A percentile compares a stretch with the other conserved stretches of the same genome.
phyloP scores from a whole-genome alignment of 2,888 invertebrate species.

The Halocaridina rubra region DNA sequence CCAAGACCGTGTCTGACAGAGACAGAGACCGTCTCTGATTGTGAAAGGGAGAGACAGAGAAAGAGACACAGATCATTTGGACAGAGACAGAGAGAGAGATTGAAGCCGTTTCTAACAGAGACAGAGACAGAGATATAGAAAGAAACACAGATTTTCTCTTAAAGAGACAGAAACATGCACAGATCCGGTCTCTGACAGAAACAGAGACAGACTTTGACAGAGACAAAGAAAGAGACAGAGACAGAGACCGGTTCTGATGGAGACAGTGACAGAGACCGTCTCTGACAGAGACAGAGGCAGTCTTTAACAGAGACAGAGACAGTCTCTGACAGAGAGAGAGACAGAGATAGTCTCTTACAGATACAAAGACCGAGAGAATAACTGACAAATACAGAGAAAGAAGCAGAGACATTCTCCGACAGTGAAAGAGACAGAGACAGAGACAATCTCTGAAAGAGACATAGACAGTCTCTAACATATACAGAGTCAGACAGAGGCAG shows the following conservation, averaged over 20 bases:
- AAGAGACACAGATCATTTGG: background rate
- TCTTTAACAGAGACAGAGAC: too few relatives aligned
- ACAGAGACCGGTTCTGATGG: too few relatives aligned
- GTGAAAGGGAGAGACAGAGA: background rate
- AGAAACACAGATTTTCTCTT: background rate
- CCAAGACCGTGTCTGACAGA: too few relatives aligned
- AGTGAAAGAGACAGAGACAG: background rate
- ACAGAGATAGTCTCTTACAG: background rate
- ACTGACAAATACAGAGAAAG: background rate
- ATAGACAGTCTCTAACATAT: too few relatives aligned
- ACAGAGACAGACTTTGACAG: too few relatives aligned
- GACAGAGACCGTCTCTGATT: too few relatives aligned
- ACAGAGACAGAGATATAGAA: background rate
- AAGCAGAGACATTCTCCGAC: background rate
- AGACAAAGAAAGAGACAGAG: too few relatives aligned
- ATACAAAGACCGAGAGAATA: background rate
- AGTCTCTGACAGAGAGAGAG: background rate
- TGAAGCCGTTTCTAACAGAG: too few relatives aligned
- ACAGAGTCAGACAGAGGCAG: background rate
- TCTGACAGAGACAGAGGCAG: too few relatives aligned
- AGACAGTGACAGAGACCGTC: too few relatives aligned
- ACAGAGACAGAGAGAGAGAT: conserved; percentile 5
- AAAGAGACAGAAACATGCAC: background rate
- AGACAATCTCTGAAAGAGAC: too few relatives aligned
- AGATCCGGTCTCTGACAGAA: background rate